These are phyloP conservation scores for Dryobota labecula DNA, from an alignment of 2,888 invertebrate genomes.

Conservation along the genomic window DNA sequence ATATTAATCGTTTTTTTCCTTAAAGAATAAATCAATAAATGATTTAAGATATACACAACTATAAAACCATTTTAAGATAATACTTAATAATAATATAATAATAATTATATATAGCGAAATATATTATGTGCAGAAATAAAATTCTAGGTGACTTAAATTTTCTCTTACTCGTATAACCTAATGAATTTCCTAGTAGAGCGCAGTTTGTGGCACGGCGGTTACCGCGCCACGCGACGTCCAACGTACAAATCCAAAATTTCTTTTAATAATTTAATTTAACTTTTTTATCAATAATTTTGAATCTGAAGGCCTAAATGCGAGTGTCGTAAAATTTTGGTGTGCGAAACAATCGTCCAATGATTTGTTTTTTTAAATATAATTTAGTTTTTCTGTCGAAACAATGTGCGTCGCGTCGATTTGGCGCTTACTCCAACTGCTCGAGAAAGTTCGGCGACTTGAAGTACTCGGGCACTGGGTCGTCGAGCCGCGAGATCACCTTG, in stretches of 20 bases:
- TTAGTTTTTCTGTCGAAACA: constrained; percentile 83
- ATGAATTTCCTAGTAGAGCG: constrained; percentile 89
- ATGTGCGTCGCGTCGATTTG: constrained; percentile 79
- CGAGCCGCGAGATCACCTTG: constrained; percentile 99
- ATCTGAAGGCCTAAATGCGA: constrained; percentile 93
- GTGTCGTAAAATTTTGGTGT: constrained; percentile 92
- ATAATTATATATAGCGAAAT: constrained; percentile 91
- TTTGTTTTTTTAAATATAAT: constrained; percentile 71
- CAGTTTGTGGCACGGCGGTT: constrained; percentile 70
- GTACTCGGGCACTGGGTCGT: constrained; percentile 99
- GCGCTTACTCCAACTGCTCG: constrained; percentile 97
- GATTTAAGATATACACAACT: constrained; percentile 90
- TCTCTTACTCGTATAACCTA: constrained; percentile 90
- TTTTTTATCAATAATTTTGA: constrained; percentile 91
- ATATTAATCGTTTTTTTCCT: constrained; percentile 90
- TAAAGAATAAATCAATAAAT: constrained; percentile 90
- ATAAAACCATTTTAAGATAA: constrained; percentile 91
- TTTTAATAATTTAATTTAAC: constrained; percentile 87
- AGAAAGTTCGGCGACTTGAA: constrained; percentile 99
- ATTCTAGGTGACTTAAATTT: constrained; percentile 91
- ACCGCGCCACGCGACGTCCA: constrained; percentile 83
- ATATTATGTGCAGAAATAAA: constrained; percentile 91
- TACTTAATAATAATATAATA: constrained; percentile 91
- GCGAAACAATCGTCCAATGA: constrained; percentile 88
- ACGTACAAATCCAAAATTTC: constrained; percentile 85